Evolutionary conservation across 2,113 vertebrate genomes (phyloP).

Genomic region (Nerophis ophidion): DNA sequence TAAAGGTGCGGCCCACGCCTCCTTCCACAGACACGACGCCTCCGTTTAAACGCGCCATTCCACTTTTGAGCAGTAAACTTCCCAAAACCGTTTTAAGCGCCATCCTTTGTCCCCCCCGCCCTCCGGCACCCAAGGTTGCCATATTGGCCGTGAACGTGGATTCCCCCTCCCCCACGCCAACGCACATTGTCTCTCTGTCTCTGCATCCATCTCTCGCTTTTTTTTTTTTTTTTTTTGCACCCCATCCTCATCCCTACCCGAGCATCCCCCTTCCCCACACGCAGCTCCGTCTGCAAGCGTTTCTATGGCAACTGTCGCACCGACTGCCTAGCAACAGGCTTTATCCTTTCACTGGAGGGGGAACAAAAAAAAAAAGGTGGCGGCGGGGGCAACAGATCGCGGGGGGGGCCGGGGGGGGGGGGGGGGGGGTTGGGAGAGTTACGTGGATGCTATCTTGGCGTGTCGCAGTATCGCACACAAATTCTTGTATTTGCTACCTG

Average conservation of each 20-base stretch:
- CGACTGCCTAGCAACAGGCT: slow-evolving; percentile 76
- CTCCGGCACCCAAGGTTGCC: slow-evolving; percentile 26
- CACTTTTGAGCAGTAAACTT: not conserved
- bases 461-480: slow-evolving; percentile 28
- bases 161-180: slow-evolving; percentile 36
- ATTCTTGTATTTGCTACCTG: slow-evolving; percentile 11
- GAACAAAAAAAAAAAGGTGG: slow-evolving; percentile 22
- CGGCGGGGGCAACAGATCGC: slow-evolving; percentile 22
- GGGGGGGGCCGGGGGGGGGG: slow-evolving; percentile 24
- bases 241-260: slow-evolving; percentile 54
- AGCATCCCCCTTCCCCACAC: slow-evolving; percentile 35
- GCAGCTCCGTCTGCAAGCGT: slow-evolving; percentile 68
- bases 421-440: slow-evolving; percentile 23
- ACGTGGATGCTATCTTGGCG: slow-evolving; percentile 29
- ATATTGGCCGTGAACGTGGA: slow-evolving; percentile 59
- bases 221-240: slow-evolving; percentile 19
- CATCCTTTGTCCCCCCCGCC: slow-evolving; percentile 49
- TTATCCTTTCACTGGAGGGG: slow-evolving; percentile 52
- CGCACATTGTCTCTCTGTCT: slow-evolving; percentile 18
- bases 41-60: not conserved
- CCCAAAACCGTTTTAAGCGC: slow-evolving; percentile 8
- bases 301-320: slow-evolving; percentile 73
- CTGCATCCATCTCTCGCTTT: slow-evolving; percentile 31
- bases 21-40: not conserved
- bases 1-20: not conserved